Conservation (phyloP, 2,797 vertebrate genomes). For the Clarias laeviceps region DNA sequence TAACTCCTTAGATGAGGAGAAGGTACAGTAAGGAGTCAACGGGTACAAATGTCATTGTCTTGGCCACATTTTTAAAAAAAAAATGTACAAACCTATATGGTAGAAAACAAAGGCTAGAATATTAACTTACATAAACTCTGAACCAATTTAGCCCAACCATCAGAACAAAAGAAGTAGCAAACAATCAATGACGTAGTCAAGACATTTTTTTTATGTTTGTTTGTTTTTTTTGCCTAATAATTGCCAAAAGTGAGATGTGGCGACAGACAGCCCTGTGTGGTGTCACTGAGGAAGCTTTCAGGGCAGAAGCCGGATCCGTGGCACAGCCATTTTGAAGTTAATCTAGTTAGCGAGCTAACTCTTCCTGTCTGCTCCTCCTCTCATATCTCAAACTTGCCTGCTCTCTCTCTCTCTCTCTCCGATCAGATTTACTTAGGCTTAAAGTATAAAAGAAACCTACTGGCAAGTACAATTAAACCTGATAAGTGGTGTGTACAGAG, state of each 20-base stretch:
- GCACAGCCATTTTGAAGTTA: slow-evolving; percentile 61
- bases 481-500: slow-evolving; percentile 40
- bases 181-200: background rate
- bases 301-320: slow-evolving; percentile 64
- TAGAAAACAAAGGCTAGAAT: background rate
- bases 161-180: background rate
- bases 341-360: slow-evolving; percentile 72
- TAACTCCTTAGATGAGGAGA: background rate
- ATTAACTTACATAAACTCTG: background rate
- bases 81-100: background rate
- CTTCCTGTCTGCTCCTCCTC: slow-evolving; percentile 58
- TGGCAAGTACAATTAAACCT: slow-evolving; percentile 46
- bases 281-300: slow-evolving; percentile 57
- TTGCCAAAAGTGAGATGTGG: slow-evolving; percentile 19
- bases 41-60: background rate
- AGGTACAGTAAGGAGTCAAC: background rate
- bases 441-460: slow-evolving; percentile 43
- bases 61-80: background rate
- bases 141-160: background rate
- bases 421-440: slow-evolving; percentile 33
- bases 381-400: slow-evolving; percentile 52
- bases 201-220: background rate
- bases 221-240: background rate
- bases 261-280: slow-evolving; percentile 34
- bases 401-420: slow-evolving; percentile 24